These are phyloP conservation scores for Marmota flaviventris DNA, from an alignment of 2,113 vertebrate species.

Conservation along the genomic window DNA sequence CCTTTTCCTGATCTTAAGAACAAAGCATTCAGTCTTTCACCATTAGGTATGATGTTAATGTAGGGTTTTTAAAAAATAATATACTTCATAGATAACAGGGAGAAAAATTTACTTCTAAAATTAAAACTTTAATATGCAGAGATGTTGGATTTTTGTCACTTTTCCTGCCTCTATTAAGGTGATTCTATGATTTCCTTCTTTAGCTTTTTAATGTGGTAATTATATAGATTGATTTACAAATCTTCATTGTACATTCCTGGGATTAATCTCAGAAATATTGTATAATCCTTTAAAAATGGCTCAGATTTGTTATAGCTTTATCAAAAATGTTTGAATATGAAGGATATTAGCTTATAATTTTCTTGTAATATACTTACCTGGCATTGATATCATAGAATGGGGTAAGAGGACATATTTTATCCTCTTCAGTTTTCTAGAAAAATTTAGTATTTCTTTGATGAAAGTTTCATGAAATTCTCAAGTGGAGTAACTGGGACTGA, in stretches of 20 bases:
- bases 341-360: not conserved
- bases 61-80: not conserved
- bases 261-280: not conserved
- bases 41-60: not conserved
- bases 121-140: not conserved
- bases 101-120: not conserved
- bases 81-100: not conserved
- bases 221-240: not conserved
- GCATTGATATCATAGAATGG: not conserved
- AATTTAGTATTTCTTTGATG: not conserved
- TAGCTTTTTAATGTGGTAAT: not conserved
- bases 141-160: not conserved
- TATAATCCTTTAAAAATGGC: not conserved
- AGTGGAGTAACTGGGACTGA: not conserved
- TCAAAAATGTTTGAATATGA: not conserved
- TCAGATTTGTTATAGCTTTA: not conserved
- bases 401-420: not conserved
- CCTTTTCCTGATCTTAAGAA: not conserved
- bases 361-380: not conserved
- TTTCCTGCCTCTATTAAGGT: not conserved
- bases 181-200: not conserved
- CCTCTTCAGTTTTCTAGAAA: not conserved
- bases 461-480: not conserved
- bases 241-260: not conserved
- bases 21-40: not conserved